Percentiles rank a stretch among this genome's conserved stretches.
These are phyloP conservation scores for Parotia lawesii DNA, from an alignment of 2,113 vertebrate genomes.

Conservation along the genomic window DNA sequence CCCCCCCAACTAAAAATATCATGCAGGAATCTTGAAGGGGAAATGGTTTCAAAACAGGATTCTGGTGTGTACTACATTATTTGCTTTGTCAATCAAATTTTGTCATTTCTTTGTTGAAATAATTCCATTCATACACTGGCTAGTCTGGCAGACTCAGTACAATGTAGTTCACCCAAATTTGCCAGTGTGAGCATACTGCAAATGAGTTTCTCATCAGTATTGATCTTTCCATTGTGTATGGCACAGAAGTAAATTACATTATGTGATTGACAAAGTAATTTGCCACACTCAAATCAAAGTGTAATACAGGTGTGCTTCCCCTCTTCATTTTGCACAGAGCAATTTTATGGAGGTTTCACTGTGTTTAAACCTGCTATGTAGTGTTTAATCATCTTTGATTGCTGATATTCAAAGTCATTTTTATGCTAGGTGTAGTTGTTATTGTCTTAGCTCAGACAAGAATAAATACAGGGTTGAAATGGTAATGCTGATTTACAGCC, in stretches of 20 bases:
- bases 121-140: neutral
- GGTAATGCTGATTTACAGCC: constrained; percentile 45
- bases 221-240: constrained; percentile 49
- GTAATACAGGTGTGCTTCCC: constrained; percentile 40
- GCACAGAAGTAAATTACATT: constrained; percentile 34
- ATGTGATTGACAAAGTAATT: constrained; percentile 57
- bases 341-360: constrained; percentile 31
- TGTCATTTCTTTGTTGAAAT: neutral
- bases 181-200: constrained; percentile 16
- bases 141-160: neutral
- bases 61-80: neutral
- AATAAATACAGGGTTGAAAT: constrained; percentile 48
- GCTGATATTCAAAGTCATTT: constrained; percentile 59
- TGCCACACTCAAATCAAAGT: constrained; percentile 27
- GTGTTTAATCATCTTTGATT: constrained; percentile 69
- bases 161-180: neutral
- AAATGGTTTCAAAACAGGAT: neutral
- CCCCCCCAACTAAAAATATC: neutral
- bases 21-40: neutral
- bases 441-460: constrained; percentile 57
- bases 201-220: constrained; percentile 56
- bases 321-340: constrained; percentile 26
- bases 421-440: constrained; percentile 58
- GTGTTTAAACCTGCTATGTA: constrained; percentile 27
- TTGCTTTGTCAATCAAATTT: constrained; percentile 6